These are phyloP conservation scores for Athetis lepigone DNA, from an alignment of 2,888 invertebrate species.

Conservation along the genomic window DNA sequence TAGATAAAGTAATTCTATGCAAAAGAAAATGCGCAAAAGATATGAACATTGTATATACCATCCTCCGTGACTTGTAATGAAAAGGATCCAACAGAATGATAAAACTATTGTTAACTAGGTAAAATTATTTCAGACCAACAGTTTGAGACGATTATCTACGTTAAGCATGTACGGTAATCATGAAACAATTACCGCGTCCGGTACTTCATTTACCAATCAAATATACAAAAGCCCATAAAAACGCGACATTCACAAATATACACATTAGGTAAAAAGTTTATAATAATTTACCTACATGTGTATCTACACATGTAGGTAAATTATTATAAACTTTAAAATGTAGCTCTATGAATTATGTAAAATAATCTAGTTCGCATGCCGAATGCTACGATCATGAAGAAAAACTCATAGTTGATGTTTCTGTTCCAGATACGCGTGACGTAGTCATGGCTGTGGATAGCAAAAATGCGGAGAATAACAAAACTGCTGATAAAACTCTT, in stretches of 20 bases:
- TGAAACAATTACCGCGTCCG: constrained; percentile 87
- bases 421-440: constrained; percentile 77
- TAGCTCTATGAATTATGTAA: constrained; percentile 14
- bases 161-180: constrained; percentile 84
- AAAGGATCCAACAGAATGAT: constrained; percentile 71
- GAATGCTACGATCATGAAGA: constrained; percentile 47
- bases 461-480: constrained; percentile 75
- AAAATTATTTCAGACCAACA: constrained; percentile 79
- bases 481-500: constrained; percentile 73
- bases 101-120: constrained; percentile 78
- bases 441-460: constrained; percentile 77
- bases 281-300: too few species aligned
- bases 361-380: constrained; percentile 37
- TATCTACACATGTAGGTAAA: constrained; percentile 28
- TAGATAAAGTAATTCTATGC: constrained; percentile 20
- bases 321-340: constrained; percentile 34
- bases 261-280: constrained; percentile 29
- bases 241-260: constrained; percentile 37
- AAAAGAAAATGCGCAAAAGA: constrained; percentile 27
- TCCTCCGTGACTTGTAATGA: constrained; percentile 65
- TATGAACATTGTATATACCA: constrained; percentile 30
- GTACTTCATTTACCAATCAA: constrained; percentile 82
- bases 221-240: constrained; percentile 69
- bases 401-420: constrained; percentile 61
- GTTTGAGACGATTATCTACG: constrained; percentile 77